phyloP scores from a whole-genome alignment of 2,113 vertebrate genomes.

The Lucifuga dentata region DNA sequence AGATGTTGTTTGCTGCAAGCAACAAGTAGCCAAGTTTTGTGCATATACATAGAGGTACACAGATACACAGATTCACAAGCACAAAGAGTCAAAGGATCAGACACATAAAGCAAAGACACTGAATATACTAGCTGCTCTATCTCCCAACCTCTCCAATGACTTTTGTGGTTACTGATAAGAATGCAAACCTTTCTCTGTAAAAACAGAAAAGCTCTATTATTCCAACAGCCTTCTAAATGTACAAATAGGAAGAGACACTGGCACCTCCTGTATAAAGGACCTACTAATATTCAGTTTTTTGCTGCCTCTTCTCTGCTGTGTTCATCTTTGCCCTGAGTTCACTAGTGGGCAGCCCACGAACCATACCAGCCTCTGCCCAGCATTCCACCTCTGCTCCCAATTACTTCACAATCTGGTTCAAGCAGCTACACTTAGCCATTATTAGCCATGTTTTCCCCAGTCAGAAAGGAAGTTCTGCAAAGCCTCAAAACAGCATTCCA shows the following conservation, averaged over 20 bases:
- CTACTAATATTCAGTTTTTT: conserved; percentile 35
- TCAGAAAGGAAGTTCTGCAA: conserved; percentile 56
- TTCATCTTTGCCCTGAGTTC: conserved; percentile 44
- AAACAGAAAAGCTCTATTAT: conserved; percentile 20
- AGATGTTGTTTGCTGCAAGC: conserved; percentile 74
- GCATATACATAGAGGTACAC: conserved; percentile 13
- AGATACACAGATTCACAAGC: conserved; percentile 1
- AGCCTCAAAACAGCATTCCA: conserved; percentile 52
- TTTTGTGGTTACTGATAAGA: not conserved
- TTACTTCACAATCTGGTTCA: conserved; percentile 73
- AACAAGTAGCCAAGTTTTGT: conserved; percentile 55
- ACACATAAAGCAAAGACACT: conserved; percentile 10
- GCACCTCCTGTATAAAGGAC: conserved; percentile 21
- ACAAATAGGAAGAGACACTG: conserved; percentile 27
- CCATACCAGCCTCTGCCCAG: conserved; percentile 53
- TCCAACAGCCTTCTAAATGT: conserved; percentile 22
- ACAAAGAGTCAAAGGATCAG: conserved; percentile 9
- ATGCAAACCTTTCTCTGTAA: conserved; percentile 11
- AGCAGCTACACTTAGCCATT: conserved; percentile 55
- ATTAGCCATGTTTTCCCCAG: conserved; percentile 60
- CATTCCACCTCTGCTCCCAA: conserved; percentile 75
- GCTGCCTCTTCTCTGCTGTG: conserved; percentile 13
- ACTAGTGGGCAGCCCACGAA: conserved; percentile 59
- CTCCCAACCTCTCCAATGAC: not conserved
- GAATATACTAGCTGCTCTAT: not conserved